Percentiles rank a stretch among this genome's conserved stretches.
phyloP scores from a whole-genome alignment of 2,888 invertebrate genomes.

The Neocrepidodera transversa region DNA sequence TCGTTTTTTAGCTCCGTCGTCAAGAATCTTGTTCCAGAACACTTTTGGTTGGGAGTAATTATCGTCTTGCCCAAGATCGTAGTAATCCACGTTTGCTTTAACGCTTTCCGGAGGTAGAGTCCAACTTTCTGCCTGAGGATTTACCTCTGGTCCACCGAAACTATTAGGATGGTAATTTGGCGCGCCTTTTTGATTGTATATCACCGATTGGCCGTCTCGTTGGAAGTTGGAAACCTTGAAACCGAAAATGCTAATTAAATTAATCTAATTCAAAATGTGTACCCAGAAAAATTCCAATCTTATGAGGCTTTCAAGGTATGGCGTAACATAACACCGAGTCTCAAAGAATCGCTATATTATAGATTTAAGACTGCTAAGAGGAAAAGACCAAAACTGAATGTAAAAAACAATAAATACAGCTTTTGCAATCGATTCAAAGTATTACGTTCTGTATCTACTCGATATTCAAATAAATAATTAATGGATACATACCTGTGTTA shows the following conservation, averaged over 20 bases:
- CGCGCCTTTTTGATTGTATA: slow-evolving; percentile 81
- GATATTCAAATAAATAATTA: no score
- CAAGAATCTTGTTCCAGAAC: slow-evolving; percentile 83
- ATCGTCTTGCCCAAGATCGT: slow-evolving; percentile 79
- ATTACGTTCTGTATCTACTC: no score
- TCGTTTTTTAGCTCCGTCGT: slow-evolving; percentile 72
- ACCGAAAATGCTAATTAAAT: no score
- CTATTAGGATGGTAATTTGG: slow-evolving; percentile 97
- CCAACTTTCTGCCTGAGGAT: slow-evolving; percentile 66
- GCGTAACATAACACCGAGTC: no score
- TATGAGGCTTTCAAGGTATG: no score
- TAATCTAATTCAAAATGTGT: no score
- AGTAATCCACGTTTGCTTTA: slow-evolving; percentile 77
- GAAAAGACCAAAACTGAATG: no score
- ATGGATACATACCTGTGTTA: slow-evolving; percentile 43
- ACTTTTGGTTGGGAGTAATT: slow-evolving; percentile 83
- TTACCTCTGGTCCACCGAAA: slow-evolving; percentile 82
- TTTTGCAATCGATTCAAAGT: no score
- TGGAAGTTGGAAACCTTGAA: slow-evolving; percentile 76
- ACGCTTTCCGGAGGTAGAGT: slow-evolving; percentile 65
- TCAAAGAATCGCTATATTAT: no score
- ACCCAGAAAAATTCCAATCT: no score
- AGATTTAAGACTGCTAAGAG: no score
- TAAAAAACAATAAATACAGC: no score
- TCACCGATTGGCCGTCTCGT: slow-evolving; percentile 81